phyloP scores from a whole-genome alignment of 2,113 vertebrate species.

The Hucho hucho region DNA sequence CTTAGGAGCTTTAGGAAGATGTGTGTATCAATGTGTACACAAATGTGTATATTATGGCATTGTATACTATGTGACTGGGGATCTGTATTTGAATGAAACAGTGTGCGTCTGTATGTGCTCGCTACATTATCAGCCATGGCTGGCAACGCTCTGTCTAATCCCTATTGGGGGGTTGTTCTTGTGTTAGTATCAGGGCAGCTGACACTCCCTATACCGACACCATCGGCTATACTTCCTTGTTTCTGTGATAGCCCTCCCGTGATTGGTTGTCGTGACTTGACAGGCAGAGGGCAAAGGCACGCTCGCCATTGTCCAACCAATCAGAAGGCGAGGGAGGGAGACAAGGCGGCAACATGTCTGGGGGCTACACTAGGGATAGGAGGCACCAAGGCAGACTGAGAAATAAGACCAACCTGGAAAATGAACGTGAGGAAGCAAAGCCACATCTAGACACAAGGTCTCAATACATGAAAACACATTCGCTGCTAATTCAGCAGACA shows the following conservation, averaged over 20 bases:
- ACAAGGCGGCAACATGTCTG: conserved; percentile 42
- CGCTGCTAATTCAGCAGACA: too few relatives aligned
- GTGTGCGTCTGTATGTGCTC: not conserved
- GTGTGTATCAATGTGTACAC: not conserved
- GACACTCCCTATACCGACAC: conserved; percentile 50
- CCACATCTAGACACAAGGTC: too few relatives aligned
- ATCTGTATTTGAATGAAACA: conserved; percentile 17
- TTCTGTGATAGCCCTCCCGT: conserved; percentile 39
- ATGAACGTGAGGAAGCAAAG: too few relatives aligned
- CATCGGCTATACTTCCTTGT: conserved; percentile 57
- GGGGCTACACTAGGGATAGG: conserved; percentile 41
- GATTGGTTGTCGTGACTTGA: conserved; percentile 57
- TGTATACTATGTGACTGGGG: not conserved
- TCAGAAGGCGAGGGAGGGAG: conserved; percentile 37
- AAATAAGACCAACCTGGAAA: conserved; percentile 15
- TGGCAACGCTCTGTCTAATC: conserved; percentile 30
- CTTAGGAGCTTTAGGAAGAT: conserved; percentile 3
- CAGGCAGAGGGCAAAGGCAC: conserved; percentile 58
- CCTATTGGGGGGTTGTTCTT: conserved; percentile 20
- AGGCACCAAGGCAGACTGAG: conserved; percentile 45
- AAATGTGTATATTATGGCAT: not conserved
- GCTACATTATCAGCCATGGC: not conserved
- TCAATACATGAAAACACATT: too few relatives aligned
- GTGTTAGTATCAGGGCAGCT: conserved; percentile 34
- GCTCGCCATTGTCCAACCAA: conserved; percentile 56